Evolutionary conservation across 2,113 vertebrate genomes (phyloP), one percentile per base, ranked within the genome.

Genomic region (Phoenicopterus ruber): DNA sequence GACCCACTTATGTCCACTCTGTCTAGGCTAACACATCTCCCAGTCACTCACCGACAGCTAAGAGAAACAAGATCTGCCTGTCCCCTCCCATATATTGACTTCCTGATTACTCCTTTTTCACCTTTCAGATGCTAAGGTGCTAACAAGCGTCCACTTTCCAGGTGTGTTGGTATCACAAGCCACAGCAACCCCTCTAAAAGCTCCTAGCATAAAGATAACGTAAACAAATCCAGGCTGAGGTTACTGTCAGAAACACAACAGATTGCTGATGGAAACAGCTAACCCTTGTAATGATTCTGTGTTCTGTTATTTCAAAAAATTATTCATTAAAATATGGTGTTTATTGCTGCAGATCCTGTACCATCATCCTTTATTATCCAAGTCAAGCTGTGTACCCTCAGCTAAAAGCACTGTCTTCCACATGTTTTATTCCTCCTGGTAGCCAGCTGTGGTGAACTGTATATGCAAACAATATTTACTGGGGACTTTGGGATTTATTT

Each of bases 301-400:
- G 62, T 81, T 90, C 55, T 87, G 47, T 38, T 89, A 66, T 93
- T 95, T 91, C 2, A 84, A 91, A 89, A 91, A 88, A 81, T 13
- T 63, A 65, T 87, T 95, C 71, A 81, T 96, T 91, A 96, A 84
- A 94, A 66, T 88, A 91, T 79, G 55, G 36, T 83, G 73, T 67
- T 90, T 88, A 88, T 93, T 88, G 46, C 57, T 90, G 17, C 46
- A 62, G 54, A 93, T 86, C 59, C 47, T 85, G 29, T 59, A 77
- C 49, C 40, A 87, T 87, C 50, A 78, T 81, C 77, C 57, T 92
- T 89, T 89, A 93, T 94, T 92, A 91, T 90, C 44, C 47, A 58
- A 94, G 59, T 74, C 90, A 96, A 95, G 55, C 89, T 96, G 85
- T 46, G 42, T 72, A 71, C 17, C 20, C 66, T 96, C 63, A 74